These are phyloP conservation scores for Zophobas atratus DNA, from an alignment of 1,140 invertebrate species.

Conservation along the genomic window DNA sequence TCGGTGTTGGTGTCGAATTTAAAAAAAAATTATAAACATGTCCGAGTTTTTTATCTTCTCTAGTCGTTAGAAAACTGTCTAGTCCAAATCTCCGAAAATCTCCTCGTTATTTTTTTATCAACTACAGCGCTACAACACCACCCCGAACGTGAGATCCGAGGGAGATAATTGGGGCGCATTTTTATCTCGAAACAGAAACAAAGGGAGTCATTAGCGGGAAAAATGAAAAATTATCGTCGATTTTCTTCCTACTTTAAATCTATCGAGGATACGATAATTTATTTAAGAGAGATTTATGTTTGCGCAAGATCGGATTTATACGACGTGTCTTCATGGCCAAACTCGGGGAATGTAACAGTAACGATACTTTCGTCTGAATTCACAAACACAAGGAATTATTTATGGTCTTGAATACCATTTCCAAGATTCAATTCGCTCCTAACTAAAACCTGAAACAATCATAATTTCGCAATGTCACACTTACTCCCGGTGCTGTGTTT, in stretches of 20 bases:
- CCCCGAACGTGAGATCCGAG: not conserved
- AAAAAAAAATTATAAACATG: no score
- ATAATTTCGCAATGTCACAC: constrained; percentile 23
- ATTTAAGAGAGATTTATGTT: constrained; percentile 23
- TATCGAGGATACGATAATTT: constrained; percentile 5
- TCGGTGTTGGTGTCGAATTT: no score
- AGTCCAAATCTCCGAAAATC: no score
- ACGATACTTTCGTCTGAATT: not conserved
- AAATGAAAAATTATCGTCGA: constrained; percentile 26
- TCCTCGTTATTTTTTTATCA: no score
- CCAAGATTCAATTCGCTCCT: constrained; percentile 18
- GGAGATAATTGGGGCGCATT: not conserved
- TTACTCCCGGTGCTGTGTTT: constrained; percentile 23
- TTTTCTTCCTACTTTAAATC: constrained; percentile 8
- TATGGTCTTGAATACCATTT: not conserved
- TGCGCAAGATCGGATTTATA: constrained; percentile 7
- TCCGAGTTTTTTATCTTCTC: no score
- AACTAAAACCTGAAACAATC: constrained; percentile 16
- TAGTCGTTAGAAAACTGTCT: no score
- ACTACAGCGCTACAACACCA: no score
- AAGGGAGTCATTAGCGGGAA: constrained; percentile 17
- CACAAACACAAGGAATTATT: constrained; percentile 1
- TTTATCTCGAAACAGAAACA: constrained; percentile 22
- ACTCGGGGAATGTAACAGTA: not conserved
- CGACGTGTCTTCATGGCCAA: not conserved